Evolutionary conservation across 2,113 vertebrate species (phyloP).

Genomic region (Abramis brama): DNA sequence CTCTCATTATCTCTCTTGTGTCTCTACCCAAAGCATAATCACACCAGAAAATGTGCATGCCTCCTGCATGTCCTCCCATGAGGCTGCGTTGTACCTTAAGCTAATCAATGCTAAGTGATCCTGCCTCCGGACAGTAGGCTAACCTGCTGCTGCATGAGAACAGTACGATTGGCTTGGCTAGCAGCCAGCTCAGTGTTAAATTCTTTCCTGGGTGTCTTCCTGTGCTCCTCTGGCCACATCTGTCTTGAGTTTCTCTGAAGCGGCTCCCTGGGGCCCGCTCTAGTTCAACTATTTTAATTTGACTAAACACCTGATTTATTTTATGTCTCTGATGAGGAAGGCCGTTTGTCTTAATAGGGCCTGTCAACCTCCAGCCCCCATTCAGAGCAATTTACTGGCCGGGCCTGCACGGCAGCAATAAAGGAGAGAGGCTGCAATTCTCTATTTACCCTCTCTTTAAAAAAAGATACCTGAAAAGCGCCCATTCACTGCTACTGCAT

Average conservation of each 20-base stretch:
- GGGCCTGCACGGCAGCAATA: slow-evolving; percentile 75
- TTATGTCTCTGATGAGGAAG: slow-evolving; percentile 99
- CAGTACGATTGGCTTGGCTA: slow-evolving; percentile 68
- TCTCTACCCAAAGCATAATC: slow-evolving; percentile 31
- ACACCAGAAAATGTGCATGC: slow-evolving; percentile 26
- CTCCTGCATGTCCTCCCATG: slow-evolving; percentile 36
- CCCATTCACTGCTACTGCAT: slow-evolving; percentile 91
- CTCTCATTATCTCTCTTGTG: slow-evolving; percentile 39
- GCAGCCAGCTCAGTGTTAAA: slow-evolving; percentile 69
- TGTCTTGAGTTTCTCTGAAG: slow-evolving; percentile 95
- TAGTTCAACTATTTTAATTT: slow-evolving; percentile 99
- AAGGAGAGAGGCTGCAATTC: slow-evolving; percentile 88
- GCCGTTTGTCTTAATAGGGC: slow-evolving; percentile 99
- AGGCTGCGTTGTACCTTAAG: slow-evolving; percentile 64
- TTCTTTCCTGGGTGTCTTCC: slow-evolving; percentile 88
- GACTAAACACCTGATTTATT: slow-evolving; percentile 99
- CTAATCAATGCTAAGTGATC: slow-evolving; percentile 84
- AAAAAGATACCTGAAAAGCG: slow-evolving; percentile 89
- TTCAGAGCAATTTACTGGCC: slow-evolving; percentile 96
- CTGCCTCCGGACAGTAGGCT: slow-evolving; percentile 70
- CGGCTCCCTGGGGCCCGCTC: slow-evolving; percentile 93
- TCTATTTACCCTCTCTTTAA: slow-evolving; percentile 86
- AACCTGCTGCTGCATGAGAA: slow-evolving; percentile 73
- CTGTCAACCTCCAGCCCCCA: slow-evolving; percentile 96
- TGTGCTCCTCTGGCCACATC: slow-evolving; percentile 92